Evolutionary conservation across 2,888 invertebrate species (phyloP), one percentile per base, ranked within the genome.

Genomic region (Apamea sordens): DNA sequence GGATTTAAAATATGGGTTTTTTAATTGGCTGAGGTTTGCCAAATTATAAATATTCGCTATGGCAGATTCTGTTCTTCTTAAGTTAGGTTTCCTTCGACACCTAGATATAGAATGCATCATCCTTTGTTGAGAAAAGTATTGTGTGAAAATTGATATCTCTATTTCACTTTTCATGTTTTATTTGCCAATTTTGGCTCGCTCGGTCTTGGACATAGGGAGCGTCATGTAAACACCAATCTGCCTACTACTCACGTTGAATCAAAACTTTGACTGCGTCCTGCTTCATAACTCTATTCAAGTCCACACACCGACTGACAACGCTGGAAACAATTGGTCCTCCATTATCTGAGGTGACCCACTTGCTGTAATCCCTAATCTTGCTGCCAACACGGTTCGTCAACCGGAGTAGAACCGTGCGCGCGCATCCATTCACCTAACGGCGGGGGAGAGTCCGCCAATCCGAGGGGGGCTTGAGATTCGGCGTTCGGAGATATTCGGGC

Each of bases 361-460:
- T 93, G 90, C 87, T 79, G 77, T 90, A 90, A 91, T 90, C 90
- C 90, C 91, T 89, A 90, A 92, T 90, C 89, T 89, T 86, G 80
- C 84, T 82, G 84, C 85, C 85, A 85, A 81, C 88, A 87, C 86
- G 86, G 89, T 89, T 89, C 89, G 86, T 82, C 89, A 89, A 89
- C 89, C 89, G 76, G 83, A 83, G 86, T 83, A 81, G 85, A 83
- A 78, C 85, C 83, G 81, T 95, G 96, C 96, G 96, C 96, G 95
- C 96, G 96, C 96, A 95, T 89, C 89, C 96, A 95, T 95, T 95
- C 94, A 94, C 89, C 86, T 86, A 85, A 85, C 82, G 75, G 82
- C 73, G 77, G 83, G 79, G 82, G 79, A 79, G 71, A 83, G 70
- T 81, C 73, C 80, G 81, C 80, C 82, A 75, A 61, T 32, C 71